A percentile compares a stretch with the other conserved stretches of the same genome.
Conservation (phyloP, 1,140 invertebrate species). For the Mya arenaria region DNA sequence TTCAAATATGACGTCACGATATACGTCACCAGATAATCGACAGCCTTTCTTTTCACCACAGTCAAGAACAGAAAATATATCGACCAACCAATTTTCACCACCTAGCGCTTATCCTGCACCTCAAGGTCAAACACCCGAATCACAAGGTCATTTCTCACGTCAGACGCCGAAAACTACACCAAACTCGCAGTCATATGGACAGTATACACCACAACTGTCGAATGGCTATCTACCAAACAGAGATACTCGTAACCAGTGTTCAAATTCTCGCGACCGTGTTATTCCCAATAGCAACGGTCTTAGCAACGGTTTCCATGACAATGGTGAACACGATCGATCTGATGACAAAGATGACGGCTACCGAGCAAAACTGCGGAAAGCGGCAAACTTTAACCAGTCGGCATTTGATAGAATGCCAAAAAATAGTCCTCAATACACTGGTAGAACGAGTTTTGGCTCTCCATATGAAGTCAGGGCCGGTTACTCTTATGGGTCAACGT, state of each 20-base stretch:
- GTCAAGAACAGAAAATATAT: constrained; percentile 23
- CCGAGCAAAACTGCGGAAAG: constrained; percentile 31
- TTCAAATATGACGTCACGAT: constrained; percentile 2
- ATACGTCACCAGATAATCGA: not conserved
- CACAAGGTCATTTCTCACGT: not conserved
- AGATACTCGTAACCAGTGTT: too few species aligned
- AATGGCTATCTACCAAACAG: not conserved
- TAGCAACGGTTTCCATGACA: constrained; percentile 2
- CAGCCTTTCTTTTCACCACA: constrained; percentile 15
- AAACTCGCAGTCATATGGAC: not conserved
- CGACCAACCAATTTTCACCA: not conserved
- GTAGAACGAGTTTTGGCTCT: constrained; percentile 25
- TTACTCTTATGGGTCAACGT: not conserved
- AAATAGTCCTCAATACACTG: constrained; percentile 5
- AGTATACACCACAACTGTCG: not conserved
- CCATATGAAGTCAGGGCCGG: not conserved
- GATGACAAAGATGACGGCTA: constrained; percentile 46
- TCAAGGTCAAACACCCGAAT: constrained; percentile 5
- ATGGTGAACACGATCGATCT: not conserved
- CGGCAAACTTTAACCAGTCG: constrained; percentile 33
- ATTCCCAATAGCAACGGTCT: not conserved
- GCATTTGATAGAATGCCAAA: constrained; percentile 17
- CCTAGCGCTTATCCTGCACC: constrained; percentile 24
- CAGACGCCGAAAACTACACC: not conserved
- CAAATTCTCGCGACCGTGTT: too few species aligned